Base-by-base conservation (phyloP, 92 coral and sea anemone species). In the Siderastrea radians region DNA sequence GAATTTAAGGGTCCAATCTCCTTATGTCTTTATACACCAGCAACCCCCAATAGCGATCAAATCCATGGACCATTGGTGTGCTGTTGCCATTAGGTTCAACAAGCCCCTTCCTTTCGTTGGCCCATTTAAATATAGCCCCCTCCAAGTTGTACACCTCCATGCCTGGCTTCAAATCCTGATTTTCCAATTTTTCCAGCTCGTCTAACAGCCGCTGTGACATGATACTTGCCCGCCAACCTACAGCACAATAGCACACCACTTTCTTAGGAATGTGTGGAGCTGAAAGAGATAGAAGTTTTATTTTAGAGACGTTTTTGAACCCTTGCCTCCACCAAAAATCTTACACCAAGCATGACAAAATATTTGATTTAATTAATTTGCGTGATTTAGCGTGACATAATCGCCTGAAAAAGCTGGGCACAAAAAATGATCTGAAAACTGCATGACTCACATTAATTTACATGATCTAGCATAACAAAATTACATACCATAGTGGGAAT, bases 41-140 rank as follows among this genome's bases (percentile, higher is more conserved):
- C 72, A 60, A 38, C 15, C 75, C 83, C 86, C 86, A 78, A 4
- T 15, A 13, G 4, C 64, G 52, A 63, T 74, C 81, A 15, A 88
- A 63, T 12, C 81, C 77, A 74, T 91, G 73, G 11, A 91, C 90
- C 46, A 17, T 16, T 13, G 47, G 43, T 47, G 94, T 91, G 19
- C 75, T 78, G 16, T 79, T 63, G 3, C 86, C 89, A 43, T 44
- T 45, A 5, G 88, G 90, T n/a, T 92, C 94, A 8, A 91, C 84
- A 68, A 96, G 72, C 54, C 79, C 88, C 79, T 82, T 92, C 60
- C 92, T 79, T 80, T 96, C 99, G 49, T 96, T 95, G 57, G 90
- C 99, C 99, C 99, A 96, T 72, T 96, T 95, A 85, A 95, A 93
- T 53, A 96, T 91, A 8, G 98, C 82, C 19, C 99, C 99, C 81